Conservation (phyloP, 1,140 invertebrate species). For the Ditylenchus dipsaci region DNA sequence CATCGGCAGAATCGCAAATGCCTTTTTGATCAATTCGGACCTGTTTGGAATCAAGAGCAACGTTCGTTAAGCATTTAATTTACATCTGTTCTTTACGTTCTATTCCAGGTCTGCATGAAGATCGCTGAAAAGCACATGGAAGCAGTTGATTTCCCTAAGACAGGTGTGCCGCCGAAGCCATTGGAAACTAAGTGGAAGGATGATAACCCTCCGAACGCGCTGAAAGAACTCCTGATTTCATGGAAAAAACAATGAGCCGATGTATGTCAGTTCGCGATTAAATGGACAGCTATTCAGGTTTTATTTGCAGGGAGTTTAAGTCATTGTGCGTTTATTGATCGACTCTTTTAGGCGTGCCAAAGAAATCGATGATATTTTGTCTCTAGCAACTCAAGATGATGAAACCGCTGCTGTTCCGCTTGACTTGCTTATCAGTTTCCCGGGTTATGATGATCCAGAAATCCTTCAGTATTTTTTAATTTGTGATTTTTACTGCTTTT, state of each 20-base stretch:
- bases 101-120: not conserved
- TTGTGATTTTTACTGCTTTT: too few species aligned
- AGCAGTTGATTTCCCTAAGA: constrained; percentile 57
- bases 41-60: constrained; percentile 39
- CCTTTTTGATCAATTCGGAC: constrained; percentile 56
- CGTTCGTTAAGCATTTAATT: constrained; percentile 33
- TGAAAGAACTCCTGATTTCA: constrained; percentile 50
- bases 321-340: not conserved
- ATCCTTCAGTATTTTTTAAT: not conserved
- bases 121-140: constrained; percentile 50
- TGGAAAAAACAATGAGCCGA: constrained; percentile 49
- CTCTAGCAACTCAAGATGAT: constrained; percentile 27
- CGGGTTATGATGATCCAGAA: constrained; percentile 11
- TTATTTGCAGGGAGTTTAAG: not conserved
- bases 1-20: constrained; percentile 53
- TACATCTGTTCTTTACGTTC: not conserved
- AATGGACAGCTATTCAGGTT: constrained; percentile 52
- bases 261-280: constrained; percentile 44
- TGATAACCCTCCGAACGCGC: constrained; percentile 30
- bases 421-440: constrained; percentile 11
- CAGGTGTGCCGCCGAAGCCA: constrained; percentile 36
- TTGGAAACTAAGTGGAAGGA: constrained; percentile 29
- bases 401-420: constrained; percentile 17
- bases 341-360: constrained; percentile 35
- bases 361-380: constrained; percentile 39